These are phyloP conservation scores for Atta colombica DNA, from an alignment of 1,140 invertebrate genomes.

Conservation along the genomic window DNA sequence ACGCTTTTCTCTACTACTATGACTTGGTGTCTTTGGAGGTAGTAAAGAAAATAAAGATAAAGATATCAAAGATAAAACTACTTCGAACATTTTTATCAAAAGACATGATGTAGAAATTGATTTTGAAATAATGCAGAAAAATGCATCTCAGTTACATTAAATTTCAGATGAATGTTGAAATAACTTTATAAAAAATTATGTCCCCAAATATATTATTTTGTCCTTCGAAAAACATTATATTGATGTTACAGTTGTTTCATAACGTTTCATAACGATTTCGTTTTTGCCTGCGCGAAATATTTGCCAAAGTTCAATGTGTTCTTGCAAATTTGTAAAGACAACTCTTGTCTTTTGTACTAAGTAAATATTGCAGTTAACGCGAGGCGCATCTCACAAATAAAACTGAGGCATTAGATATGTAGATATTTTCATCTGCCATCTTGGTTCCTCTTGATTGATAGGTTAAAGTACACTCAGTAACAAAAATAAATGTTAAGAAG, in stretches of 20 bases:
- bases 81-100: neutral
- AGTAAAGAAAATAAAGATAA: neutral
- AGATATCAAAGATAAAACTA: neutral
- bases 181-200: too few relatives aligned
- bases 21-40: neutral
- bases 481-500: too few relatives aligned
- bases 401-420: neutral
- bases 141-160: too few relatives aligned
- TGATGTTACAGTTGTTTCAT: too few relatives aligned
- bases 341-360: neutral
- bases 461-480: too few relatives aligned
- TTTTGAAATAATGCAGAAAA: neutral
- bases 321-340: neutral
- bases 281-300: neutral
- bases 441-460: too few relatives aligned
- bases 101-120: neutral
- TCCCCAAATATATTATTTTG: too few relatives aligned
- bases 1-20: conserved; percentile 6
- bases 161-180: too few relatives aligned
- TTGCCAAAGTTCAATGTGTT: neutral
- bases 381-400: neutral
- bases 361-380: conserved; percentile 3
- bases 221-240: too few relatives aligned
- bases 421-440: too few relatives aligned
- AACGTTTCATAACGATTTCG: neutral